Evolutionary conservation across 2,797 vertebrate species (phyloP).

Genomic region (Myotis pilosus): DNA sequence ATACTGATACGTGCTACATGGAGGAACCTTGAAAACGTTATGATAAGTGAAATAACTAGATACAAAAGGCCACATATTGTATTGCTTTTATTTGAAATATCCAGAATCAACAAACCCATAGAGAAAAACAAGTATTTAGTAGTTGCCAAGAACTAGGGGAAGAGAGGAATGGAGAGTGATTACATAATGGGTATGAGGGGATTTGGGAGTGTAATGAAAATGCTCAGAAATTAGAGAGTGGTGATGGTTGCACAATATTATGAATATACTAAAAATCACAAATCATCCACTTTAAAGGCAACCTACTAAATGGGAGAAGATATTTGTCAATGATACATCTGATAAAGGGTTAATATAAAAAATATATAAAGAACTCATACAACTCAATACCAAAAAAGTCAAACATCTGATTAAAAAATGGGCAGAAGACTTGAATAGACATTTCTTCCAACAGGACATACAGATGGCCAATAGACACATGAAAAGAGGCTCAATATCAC

Average conservation of each 20-base stretch:
- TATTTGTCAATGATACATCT: background rate
- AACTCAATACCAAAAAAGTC: background rate
- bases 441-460: background rate
- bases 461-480: background rate
- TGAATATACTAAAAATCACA: background rate
- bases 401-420: background rate
- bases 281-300: background rate
- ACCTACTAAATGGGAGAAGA: background rate
- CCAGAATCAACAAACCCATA: background rate
- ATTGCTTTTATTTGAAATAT: background rate
- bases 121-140: background rate
- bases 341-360: background rate
- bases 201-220: background rate
- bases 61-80: too few species aligned
- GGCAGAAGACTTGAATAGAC: background rate
- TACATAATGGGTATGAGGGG: background rate
- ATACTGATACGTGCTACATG: background rate
- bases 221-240: background rate
- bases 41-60: background rate
- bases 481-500: background rate
- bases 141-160: background rate
- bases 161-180: background rate
- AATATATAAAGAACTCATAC: background rate
- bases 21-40: background rate
- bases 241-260: background rate